phyloP scores from a whole-genome alignment of 2,888 invertebrate genomes.

The Crepidodera aurea region DNA sequence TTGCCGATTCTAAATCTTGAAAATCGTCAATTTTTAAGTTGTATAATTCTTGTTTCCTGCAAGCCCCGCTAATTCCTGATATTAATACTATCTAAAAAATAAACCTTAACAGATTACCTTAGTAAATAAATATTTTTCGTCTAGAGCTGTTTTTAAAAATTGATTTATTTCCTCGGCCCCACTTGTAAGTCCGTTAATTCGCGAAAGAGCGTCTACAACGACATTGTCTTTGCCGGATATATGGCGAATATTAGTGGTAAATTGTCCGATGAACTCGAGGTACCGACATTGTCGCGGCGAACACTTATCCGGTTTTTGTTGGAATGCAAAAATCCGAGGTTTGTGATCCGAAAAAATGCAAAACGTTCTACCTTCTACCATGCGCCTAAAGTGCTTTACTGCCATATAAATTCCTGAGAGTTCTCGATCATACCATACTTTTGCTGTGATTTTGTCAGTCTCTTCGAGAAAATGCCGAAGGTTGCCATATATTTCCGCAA shows the following conservation, averaged over 20 bases:
- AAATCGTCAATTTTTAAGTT: too few species aligned
- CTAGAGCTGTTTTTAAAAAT: too few species aligned
- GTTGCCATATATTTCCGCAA: constrained; percentile 23
- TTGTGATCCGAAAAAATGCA: constrained; percentile 53
- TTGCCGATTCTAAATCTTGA: too few species aligned
- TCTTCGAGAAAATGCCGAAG: constrained; percentile 34
- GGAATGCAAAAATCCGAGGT: constrained; percentile 52
- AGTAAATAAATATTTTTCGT: too few species aligned
- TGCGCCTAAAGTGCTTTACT: constrained; percentile 54
- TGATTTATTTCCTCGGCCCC: too few species aligned
- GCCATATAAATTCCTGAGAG: constrained; percentile 55
- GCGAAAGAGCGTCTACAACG: constrained; percentile 53
- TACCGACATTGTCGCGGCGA: constrained; percentile 54
- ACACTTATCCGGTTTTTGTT: constrained; percentile 45
- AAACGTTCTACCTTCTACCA: constrained; percentile 55
- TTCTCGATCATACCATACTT: constrained; percentile 58
- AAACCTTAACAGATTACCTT: too few species aligned
- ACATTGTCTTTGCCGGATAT: constrained; percentile 52
- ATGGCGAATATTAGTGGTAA: constrained; percentile 53
- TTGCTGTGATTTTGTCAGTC: constrained; percentile 11
- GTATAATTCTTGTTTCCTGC: too few species aligned
- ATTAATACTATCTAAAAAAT: too few species aligned
- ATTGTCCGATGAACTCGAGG: constrained; percentile 50
- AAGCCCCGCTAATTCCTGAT: too few species aligned
- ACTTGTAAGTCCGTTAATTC: constrained; percentile 15